Evolutionary conservation across 2,797 vertebrate species (phyloP), one percentile per base, ranked within the genome.

Genomic region (Eutrigla gurnardus): DNA sequence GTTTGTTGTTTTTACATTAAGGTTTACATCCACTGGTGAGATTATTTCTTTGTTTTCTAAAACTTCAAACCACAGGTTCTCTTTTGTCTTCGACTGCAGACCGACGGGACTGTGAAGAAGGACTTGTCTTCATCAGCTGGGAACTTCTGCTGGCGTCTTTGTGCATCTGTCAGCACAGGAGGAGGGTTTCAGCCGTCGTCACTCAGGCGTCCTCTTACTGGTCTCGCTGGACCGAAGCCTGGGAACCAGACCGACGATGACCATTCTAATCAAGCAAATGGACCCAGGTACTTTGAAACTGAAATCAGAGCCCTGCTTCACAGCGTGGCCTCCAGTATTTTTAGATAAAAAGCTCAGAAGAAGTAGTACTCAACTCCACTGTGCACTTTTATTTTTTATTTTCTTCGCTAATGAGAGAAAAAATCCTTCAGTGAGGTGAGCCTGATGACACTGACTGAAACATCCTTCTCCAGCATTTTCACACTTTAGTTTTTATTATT

Each of bases 161-260:
- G 89, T 91, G 64, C 36, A 77, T 90, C 91, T 90, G 83, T 92
- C 92, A 92, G 85, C 85, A 47, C 12, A 52, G 75, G 87, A 79
- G 75, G 78, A 87, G 70, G 77, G 75, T 91, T 90, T 86, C 91
- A 88, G 57, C 68, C 74, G 52, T 81, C 81, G 67, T 80, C 64
- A 52, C 63, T 67, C 83, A 64, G 69, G 55, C 62, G 11, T 82
- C 83, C 80, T 81, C 78, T 81, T 76, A 84, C 87, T 70, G 79
- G 64, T 25, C 71, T 74, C 70, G 66, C 76, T 35, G 73, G 78
- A 59, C 79, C 54, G 6, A 70, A 72, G 80, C 80, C 85, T 88
- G 86, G 82, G 82, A 92, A 86, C 80, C 64, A 65, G 76, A 86
- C 65, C 67, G 37, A 25, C 39, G 33, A 82, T 53, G 59, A 73